These are phyloP conservation scores for Hoplostethus mediterraneus DNA, from an alignment of 2,797 vertebrate genomes.

Conservation along the genomic window DNA sequence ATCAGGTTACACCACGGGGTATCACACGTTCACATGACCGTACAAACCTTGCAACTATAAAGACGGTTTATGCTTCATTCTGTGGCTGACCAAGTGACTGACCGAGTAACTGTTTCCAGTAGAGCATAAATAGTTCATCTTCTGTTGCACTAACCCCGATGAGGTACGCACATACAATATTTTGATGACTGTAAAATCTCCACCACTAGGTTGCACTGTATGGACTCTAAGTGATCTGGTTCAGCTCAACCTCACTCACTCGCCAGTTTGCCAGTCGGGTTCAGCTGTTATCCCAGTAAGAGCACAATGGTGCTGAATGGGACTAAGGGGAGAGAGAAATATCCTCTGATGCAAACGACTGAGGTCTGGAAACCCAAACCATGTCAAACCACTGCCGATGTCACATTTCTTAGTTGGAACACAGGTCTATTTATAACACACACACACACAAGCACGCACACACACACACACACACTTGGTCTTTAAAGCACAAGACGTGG, in stretches of 20 bases:
- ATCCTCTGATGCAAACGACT: constrained; percentile 14
- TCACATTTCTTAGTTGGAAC: constrained; percentile 59
- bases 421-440: constrained; percentile 74
- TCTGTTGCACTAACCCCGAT: neutral
- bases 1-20: neutral
- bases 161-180: neutral
- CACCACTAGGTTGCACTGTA: constrained; percentile 55
- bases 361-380: constrained; percentile 60
- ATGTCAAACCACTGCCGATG: constrained; percentile 56
- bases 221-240: neutral
- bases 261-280: constrained; percentile 1
- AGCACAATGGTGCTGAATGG: neutral
- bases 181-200: neutral
- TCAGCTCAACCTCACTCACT: no score
- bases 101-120: neutral
- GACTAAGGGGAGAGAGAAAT: neutral
- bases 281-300: neutral
- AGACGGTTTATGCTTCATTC: neutral
- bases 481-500: constrained; percentile 35
- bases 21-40: neutral
- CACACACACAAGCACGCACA: constrained; percentile 40
- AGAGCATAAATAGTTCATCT: neutral
- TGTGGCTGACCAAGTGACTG: neutral
- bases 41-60: neutral
- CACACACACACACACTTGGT: constrained; percentile 34